These are phyloP conservation scores for Ridgeia piscesae DNA, from an alignment of 1,140 invertebrate species.

Conservation along the genomic window DNA sequence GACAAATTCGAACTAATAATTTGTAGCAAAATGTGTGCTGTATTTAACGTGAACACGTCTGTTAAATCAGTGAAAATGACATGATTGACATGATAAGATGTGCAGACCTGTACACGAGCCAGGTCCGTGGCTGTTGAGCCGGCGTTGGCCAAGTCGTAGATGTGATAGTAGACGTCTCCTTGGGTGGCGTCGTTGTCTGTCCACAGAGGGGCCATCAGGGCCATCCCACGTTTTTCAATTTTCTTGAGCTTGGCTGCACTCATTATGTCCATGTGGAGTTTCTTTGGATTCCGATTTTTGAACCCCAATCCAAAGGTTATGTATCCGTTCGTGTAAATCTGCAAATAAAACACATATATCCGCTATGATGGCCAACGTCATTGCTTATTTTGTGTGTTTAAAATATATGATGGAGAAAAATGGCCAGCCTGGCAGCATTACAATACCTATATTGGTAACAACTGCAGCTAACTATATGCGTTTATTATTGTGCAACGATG, in stretches of 20 bases:
- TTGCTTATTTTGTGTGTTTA: too few species aligned
- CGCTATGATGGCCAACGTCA: not conserved
- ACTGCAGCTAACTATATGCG: too few species aligned
- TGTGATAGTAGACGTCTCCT: not conserved
- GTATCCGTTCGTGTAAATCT: not conserved
- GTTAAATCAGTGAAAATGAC: too few species aligned
- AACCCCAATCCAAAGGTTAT: not conserved
- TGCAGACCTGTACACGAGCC: not conserved
- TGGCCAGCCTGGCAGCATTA: too few species aligned
- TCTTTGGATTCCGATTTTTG: not conserved
- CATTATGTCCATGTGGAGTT: not conserved
- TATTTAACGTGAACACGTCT: too few species aligned
- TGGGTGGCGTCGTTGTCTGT: not conserved
- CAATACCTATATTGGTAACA: too few species aligned
- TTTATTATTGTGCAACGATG: too few species aligned
- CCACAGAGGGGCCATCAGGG: not conserved
- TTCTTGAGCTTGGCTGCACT: not conserved
- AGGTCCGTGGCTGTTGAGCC: not conserved
- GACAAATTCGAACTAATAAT: too few species aligned
- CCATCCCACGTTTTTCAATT: not conserved
- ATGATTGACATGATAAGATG: not conserved
- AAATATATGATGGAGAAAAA: too few species aligned
- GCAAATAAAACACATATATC: not conserved
- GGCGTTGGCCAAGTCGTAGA: not conserved
- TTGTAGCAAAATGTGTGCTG: too few species aligned